Base-by-base conservation (phyloP, 2,888 invertebrate genomes). In the Sepiola atlantica region DNA sequence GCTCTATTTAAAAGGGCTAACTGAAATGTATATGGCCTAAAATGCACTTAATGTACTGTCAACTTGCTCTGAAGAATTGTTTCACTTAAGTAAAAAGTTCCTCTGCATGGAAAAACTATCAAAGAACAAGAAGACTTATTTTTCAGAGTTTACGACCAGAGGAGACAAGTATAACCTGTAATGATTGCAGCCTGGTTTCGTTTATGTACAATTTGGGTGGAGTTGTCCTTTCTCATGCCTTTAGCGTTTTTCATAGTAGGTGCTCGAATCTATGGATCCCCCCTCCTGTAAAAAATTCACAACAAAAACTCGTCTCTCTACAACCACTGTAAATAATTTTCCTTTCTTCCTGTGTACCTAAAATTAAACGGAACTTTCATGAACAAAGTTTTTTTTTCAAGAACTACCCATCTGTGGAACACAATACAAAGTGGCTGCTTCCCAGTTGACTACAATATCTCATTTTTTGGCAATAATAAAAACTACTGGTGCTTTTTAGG, bases 1-100 rank as follows among this genome's bases (percentile, higher is more conserved):
- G n/a, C 77, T n/a, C n/a, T 77, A 77, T 77, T 77, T 77, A 77
- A 77, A 77, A 77, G n/a, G 77, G 77, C 77, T n/a, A n/a, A 77
- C 77, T n/a, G 32, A 77, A 77, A 77, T n/a, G 77, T n/a, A n/a
- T 77, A 77, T 77, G 77, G 77, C 77, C 77, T 77, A n/a, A n/a
- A n/a, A 77, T 77, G 77, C 77, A 77, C 77, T 77, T 77, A 32
- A 32, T 77, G 77, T 32, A 77, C 12, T 77, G 77, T 12, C 77
- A n/a, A 32, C 32, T 77, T 77, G 77, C 77, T 32, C n/a, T n/a
- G n/a, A 77, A 24, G 16, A 45, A 77, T n/a, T n/a, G n/a, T 77
- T 77, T 77, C 32, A 77, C 77, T 77, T 32, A 77, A 77, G 77
- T 45, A 45, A 77, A 77, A 77, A n/a, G 77, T 77, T 32, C n/a